Base-by-base conservation (phyloP, 1,140 invertebrate species). In the Eumaeus atala region DNA sequence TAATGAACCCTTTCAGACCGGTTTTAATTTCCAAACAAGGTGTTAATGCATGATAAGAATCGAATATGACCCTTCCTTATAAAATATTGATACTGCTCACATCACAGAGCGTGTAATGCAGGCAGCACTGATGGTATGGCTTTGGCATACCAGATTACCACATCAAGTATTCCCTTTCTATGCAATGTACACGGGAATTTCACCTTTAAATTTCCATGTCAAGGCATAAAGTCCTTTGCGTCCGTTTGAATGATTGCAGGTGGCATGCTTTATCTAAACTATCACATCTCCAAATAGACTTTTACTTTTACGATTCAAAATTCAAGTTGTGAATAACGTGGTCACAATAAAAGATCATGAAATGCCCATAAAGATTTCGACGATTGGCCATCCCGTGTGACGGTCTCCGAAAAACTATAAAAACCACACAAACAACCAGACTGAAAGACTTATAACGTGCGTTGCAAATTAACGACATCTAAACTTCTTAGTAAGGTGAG, bases 41-140 rank as follows among this genome's bases (percentile, higher is more conserved):
- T 77, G 83, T 84, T 84, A 78, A 83, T 77, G 65, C 61, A 47
- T 53, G 80, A 84, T 83, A 78, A 67, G 58, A 49, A 83, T 81
- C 74, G 47, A 72, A 74, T 69, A 80, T 64, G 64, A 76, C 65
- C 56, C 72, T 70, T 74, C 65, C 70, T 70, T 74, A 76, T 84
- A 81, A 86, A 84, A 86, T 86, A 84, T 86, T 84, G 77, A 81
- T 84, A 78, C 79, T 77, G 77, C 74, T 77, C 74, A 62, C 70
- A 74, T 74, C 73, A 74, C 67, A 71, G 66, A 59, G 62, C 61
- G 75, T 71, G 80, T 83, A 86, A 84, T 64, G 74, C 70, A 77
- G 76, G 80, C 83, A 86, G 77, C 80, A 51, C 64, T 61, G 58
- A 64, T 59, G 66, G 60, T 72, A 73, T 81, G 63, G 70, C 72